Conservation (phyloP, 2,888 invertebrate genomes). For the Tetropium fuscum region DNA sequence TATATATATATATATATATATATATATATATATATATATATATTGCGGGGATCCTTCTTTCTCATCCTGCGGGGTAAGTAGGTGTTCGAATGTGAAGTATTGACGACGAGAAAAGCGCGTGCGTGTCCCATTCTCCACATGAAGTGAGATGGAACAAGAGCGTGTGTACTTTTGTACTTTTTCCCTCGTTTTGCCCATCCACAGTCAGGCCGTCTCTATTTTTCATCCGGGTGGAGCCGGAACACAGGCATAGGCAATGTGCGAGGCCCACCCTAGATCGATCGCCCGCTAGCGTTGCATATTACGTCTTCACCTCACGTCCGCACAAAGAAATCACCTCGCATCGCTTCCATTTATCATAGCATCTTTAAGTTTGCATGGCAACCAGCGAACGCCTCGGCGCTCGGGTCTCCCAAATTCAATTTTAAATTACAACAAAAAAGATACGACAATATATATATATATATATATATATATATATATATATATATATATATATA, state of each 20-base stretch:
- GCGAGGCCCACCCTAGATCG: slow-evolving; percentile 39
- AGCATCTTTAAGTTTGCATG: slow-evolving; percentile 50
- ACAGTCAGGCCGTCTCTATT: slow-evolving; percentile 60
- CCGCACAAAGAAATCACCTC: slow-evolving; percentile 62
- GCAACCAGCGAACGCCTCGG: too few species aligned
- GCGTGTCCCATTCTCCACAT: slow-evolving; percentile 61
- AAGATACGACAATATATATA: too few species aligned
- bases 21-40: too few species aligned
- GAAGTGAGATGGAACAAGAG: slow-evolving; percentile 54
- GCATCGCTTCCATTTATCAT: slow-evolving; percentile 60
- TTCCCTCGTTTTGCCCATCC: slow-evolving; percentile 54
- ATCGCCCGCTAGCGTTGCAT: slow-evolving; percentile 48
- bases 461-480: too few species aligned
- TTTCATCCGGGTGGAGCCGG: slow-evolving; percentile 65
- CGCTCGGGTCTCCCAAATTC: too few species aligned
- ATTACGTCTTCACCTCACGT: slow-evolving; percentile 61
- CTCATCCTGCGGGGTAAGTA: slow-evolving; percentile 61
- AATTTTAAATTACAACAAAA: too few species aligned
- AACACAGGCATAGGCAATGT: slow-evolving; percentile 44
- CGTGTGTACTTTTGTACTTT: slow-evolving; percentile 64
- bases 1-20: too few species aligned
- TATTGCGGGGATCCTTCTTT: too few species aligned
- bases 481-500: too few species aligned
- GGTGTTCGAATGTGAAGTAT: slow-evolving; percentile 66
- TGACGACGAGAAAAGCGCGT: slow-evolving; percentile 62